Evolutionary conservation across 2,797 vertebrate species (phyloP).

Genomic region (Pipistrellus nathusii): DNA sequence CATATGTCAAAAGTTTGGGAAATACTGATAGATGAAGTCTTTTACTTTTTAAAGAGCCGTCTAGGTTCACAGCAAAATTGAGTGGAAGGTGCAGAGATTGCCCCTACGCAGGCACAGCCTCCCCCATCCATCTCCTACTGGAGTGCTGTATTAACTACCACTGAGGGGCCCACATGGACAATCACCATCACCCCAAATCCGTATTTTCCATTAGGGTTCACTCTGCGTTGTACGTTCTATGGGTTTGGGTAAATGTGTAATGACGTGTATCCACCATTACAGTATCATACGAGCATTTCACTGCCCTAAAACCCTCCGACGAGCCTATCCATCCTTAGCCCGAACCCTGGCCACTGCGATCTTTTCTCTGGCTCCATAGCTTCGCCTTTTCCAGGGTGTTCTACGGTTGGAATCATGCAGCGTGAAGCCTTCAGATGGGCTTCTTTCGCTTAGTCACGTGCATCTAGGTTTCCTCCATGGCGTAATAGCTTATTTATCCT

Average conservation of each 20-base stretch:
- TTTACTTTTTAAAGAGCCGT: background rate
- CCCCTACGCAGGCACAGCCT: background rate
- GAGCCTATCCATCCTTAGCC: no score
- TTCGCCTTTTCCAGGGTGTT: background rate
- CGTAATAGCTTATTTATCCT: no score
- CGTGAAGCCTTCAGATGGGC: background rate
- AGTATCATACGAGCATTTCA: no score
- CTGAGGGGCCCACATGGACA: rapidly evolving
- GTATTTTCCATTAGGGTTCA: no score
- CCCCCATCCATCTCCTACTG: background rate
- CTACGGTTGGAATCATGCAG: background rate
- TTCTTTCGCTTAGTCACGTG: background rate
- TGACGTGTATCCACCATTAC: background rate
- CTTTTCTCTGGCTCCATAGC: background rate
- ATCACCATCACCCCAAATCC: no score
- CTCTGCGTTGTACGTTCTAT: no score
- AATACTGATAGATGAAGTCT: background rate
- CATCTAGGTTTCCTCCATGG: background rate
- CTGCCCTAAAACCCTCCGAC: background rate
- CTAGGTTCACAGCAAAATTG: background rate
- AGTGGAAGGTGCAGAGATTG: background rate
- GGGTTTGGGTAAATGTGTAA: background rate
- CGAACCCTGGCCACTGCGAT: no score
- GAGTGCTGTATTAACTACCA: background rate
- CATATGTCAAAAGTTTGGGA: no score